A percentile compares a stretch with the other conserved stretches of the same genome.
Evolutionary conservation across 2,797 vertebrate genomes (phyloP).

Genomic region (Schizopygopsis malacanthus): DNA sequence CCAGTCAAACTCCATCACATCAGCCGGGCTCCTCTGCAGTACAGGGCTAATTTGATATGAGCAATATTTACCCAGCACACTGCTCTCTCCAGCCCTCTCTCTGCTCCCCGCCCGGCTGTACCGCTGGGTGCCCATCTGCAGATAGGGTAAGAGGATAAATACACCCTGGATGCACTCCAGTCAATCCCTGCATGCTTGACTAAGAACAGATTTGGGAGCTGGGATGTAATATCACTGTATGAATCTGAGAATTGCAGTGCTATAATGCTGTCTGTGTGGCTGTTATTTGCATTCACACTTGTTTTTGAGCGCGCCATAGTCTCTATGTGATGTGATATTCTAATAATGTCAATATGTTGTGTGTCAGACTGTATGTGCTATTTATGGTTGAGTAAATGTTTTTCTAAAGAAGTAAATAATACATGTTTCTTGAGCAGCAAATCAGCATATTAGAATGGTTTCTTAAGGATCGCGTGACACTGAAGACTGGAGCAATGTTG

Average conservation of each 20-base stretch:
- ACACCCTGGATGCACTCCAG: conserved; percentile 24
- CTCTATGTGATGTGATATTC: background rate
- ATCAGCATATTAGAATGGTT: background rate
- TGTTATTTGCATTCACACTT: background rate
- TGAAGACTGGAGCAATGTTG: background rate
- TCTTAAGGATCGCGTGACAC: background rate
- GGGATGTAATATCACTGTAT: background rate
- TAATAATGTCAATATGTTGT: background rate
- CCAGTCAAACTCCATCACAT: conserved; percentile 48
- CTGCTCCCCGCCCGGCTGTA: conserved; percentile 11
- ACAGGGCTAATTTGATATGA: conserved; percentile 52
- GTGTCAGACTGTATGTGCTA: background rate
- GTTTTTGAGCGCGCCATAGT: background rate
- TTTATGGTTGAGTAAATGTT: background rate
- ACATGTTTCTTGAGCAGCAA: background rate
- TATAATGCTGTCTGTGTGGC: background rate
- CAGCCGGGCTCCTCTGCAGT: conserved; percentile 30
- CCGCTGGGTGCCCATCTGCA: conserved; percentile 45
- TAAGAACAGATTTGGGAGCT: conserved; percentile 28
- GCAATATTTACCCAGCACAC: conserved; percentile 47
- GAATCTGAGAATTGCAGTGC: background rate
- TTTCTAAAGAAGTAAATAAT: background rate
- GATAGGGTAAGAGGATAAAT: conserved; percentile 44
- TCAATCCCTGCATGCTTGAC: conserved; percentile 13
- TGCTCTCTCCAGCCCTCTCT: conserved; percentile 8